Conservation (phyloP, 1,140 invertebrate genomes). For the Carposina sasakii region DNA sequence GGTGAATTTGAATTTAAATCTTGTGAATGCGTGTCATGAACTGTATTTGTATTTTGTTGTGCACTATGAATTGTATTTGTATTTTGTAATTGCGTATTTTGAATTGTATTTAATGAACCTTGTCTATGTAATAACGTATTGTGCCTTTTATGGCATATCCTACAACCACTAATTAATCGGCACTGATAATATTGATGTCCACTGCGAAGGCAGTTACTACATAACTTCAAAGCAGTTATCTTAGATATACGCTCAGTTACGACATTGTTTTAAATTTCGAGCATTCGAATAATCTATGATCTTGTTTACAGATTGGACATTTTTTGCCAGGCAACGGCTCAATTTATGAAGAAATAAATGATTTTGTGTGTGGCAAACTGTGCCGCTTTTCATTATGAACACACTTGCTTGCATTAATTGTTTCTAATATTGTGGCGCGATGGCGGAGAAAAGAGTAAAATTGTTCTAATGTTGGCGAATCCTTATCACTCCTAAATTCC, state of each 20-base stretch:
- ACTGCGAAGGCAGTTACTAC: slow-evolving; percentile 2
- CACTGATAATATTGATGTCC: slow-evolving; percentile 2
- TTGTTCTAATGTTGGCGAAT: neutral
- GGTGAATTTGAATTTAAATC: neutral
- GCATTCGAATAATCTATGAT: slow-evolving; percentile 8
- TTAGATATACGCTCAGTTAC: neutral
- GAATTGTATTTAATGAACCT: no score
- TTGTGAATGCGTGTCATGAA: neutral
- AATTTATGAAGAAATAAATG: neutral
- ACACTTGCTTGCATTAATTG: neutral
- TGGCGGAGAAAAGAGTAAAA: slow-evolving; percentile 1
- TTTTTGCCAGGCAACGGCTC: neutral
- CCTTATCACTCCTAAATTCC: no score
- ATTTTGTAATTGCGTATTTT: slow-evolving; percentile 2
- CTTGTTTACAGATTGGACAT: slow-evolving; percentile 6
- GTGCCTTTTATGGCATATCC: slow-evolving; percentile 5
- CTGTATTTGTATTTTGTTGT: neutral
- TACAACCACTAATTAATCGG: neutral
- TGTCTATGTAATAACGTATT: slow-evolving; percentile 1
- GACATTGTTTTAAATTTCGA: slow-evolving; percentile 6
- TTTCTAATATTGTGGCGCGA: neutral
- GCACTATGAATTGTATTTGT: no score
- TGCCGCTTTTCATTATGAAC: neutral
- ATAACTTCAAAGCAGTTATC: slow-evolving; percentile 1
- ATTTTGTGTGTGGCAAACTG: neutral